Conservation (phyloP, 2,888 invertebrate species). For the Chrysolina oricalcia region DNA sequence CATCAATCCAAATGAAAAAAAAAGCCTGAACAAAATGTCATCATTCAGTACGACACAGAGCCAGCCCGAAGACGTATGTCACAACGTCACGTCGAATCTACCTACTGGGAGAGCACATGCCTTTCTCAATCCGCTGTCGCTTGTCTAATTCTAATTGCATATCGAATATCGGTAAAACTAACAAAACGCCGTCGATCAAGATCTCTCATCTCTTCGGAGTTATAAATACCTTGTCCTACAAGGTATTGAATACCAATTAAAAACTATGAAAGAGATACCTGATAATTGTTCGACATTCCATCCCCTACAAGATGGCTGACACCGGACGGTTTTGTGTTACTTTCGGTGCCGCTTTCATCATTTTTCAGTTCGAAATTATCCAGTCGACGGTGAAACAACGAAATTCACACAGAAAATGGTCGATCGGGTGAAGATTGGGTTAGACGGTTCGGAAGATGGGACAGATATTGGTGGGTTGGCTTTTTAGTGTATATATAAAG, state of each 20-base stretch:
- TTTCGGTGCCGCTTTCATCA: slow-evolving; percentile 31
- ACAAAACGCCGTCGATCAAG: slow-evolving; percentile 37
- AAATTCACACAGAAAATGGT: slow-evolving; percentile 40
- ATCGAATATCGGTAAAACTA: slow-evolving; percentile 48
- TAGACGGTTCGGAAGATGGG: slow-evolving; percentile 26
- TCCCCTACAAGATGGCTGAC: slow-evolving; percentile 32
- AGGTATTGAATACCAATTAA: slow-evolving; percentile 65
- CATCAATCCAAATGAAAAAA: slow-evolving; percentile 6
- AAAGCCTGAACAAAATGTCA: slow-evolving; percentile 29
- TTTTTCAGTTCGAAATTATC: slow-evolving; percentile 33
- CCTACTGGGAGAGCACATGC: slow-evolving; percentile 30
- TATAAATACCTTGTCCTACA: slow-evolving; percentile 64
- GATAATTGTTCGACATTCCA: slow-evolving; percentile 53
- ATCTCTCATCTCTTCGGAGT: slow-evolving; percentile 51
- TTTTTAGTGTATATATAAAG: not conserved
- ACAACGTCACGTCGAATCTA: slow-evolving; percentile 38
- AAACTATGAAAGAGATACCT: slow-evolving; percentile 62
- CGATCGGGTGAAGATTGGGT: slow-evolving; percentile 33
- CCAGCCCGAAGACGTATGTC: slow-evolving; percentile 38
- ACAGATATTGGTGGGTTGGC: not conserved
- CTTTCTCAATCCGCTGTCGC: slow-evolving; percentile 43
- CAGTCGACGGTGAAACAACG: slow-evolving; percentile 37
- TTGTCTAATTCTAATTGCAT: slow-evolving; percentile 51
- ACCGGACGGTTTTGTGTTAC: slow-evolving; percentile 31
- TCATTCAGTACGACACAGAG: slow-evolving; percentile 37